These are phyloP conservation scores for Mus musculus DNA, from an alignment of 2,113 vertebrate species.

Conservation along the genomic window GRCm39 chr1:164997501-164998000, in stretches of 20 bases:
- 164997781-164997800: neutral
- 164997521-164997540: neutral
- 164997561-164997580: neutral
- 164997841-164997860: neutral
- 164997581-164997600: neutral
- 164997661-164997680: neutral
- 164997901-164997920: neutral
- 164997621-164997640: neutral
- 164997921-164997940: neutral
- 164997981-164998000: neutral
- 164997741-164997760: neutral
- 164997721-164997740: neutral
- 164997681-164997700: neutral
- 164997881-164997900: neutral
- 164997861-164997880: neutral
- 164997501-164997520: neutral
- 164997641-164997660: neutral
- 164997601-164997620: neutral
- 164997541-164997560: neutral
- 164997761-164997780: neutral
- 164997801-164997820: neutral
- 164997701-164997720: neutral
- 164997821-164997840: neutral
- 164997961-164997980: neutral
- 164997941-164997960: neutral